Base-by-base conservation (phyloP, 2,113 vertebrate genomes). In the Macaca mulatta region DNA sequence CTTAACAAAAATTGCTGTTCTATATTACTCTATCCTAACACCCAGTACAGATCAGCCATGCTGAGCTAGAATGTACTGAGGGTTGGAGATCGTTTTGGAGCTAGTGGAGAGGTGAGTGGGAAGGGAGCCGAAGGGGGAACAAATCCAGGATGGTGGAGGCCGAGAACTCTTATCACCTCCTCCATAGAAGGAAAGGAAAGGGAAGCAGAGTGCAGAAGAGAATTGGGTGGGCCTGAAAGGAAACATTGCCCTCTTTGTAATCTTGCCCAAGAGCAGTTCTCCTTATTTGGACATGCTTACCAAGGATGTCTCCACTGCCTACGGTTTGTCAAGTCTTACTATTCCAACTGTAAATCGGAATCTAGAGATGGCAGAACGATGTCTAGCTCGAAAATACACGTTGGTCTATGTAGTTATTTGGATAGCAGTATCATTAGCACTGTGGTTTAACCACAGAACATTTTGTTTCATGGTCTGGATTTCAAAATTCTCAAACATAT, bases 401-500 rank as follows among this genome's bases (percentile, higher is more conserved):
- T 3, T 18, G n/a, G 69, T 12, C 2, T 23, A 4, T 2, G 11
- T 6, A 40, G 25, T 25, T 74, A n/a, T 22, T 75, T 69, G 72
- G 85, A 59, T 20, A 50, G 22, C 18, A 17, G 32, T 38, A 4
- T 20, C 40, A 48, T 1, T 8, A 27, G 43, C 43, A 11, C 57
- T 52, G 27, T 25, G 70, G 91, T 43, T 92, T 90, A 88, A 90
- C 85, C 72, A 90, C 69, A 50, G 82, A 87, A 22, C 85, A 16
- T 80, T 95, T 88, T 72, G 75, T 96, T 96, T 96, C 94, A 35
- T 27, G 6, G 27, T 52, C 43, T 75, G 57, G 52, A 52, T 88
- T 96, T 92, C 95, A 96, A 64, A 97, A 89, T 74, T 92, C 94
- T 96, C 89, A 87, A 88, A 75, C 57, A 16, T 74, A 40, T 92